These are phyloP conservation scores for Folsomia manolachei DNA, from an alignment of 2,888 invertebrate genomes.

Conservation along the genomic window DNA sequence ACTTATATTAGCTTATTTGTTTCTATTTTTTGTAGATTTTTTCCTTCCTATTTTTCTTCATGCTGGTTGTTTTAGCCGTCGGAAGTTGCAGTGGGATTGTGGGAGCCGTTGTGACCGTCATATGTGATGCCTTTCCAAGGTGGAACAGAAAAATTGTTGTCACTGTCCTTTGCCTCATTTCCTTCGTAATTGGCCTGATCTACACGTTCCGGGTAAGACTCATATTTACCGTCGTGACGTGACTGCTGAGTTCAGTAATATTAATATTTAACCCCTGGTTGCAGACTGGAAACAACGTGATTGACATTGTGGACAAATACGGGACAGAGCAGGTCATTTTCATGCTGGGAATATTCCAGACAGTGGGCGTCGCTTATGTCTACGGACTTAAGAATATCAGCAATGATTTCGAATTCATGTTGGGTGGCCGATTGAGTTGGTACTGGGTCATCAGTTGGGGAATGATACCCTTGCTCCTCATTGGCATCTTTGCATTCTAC, in stretches of 20 bases:
- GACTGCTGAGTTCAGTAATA: too few species aligned
- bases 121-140: slow-evolving; percentile 66
- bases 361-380: not conserved
- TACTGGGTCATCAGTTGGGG: not conserved
- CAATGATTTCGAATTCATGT: slow-evolving; percentile 17
- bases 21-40: not conserved
- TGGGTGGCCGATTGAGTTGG: not conserved
- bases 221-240: too few species aligned
- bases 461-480: not conserved
- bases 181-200: slow-evolving; percentile 66
- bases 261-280: too few species aligned
- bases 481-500: not conserved
- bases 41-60: slow-evolving; percentile 75
- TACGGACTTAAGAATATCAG: slow-evolving; percentile 12
- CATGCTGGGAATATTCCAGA: slow-evolving; percentile 4
- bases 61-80: slow-evolving; percentile 74
- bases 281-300: slow-evolving; percentile 63
- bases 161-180: slow-evolving; percentile 57
- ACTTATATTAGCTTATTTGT: not conserved
- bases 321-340: slow-evolving; percentile 9
- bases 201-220: slow-evolving; percentile 58
- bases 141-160: slow-evolving; percentile 64
- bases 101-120: slow-evolving; percentile 65
- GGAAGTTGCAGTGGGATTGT: slow-evolving; percentile 69
- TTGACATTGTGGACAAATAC: slow-evolving; percentile 60